Percentiles rank a stretch among this genome's conserved stretches.
Evolutionary conservation across 30 jellyfish, hydroid and myxozoan genomes (phyloP).

Genomic region (Turritopsis rubra): DNA sequence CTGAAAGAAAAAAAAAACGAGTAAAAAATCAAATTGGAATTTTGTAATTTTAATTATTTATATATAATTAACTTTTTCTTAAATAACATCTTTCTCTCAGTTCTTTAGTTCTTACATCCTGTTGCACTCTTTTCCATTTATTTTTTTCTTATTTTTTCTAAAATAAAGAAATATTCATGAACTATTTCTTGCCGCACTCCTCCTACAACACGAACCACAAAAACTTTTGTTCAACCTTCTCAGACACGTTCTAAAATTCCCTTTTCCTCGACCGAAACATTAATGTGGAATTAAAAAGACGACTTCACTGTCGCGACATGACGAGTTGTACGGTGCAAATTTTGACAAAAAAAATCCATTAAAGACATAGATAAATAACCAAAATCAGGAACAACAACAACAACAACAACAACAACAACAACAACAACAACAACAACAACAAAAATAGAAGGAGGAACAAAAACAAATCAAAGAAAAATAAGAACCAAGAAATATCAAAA

Average conservation of each 20-base stretch:
- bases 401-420: too few relatives aligned
- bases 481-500: neutral
- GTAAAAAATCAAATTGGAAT: neutral
- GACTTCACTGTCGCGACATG: neutral
- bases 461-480: neutral
- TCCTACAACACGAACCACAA: neutral
- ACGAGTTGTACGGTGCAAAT: neutral
- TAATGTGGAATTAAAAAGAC: neutral
- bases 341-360: neutral
- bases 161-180: neutral
- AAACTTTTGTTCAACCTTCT: neutral
- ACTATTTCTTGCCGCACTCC: neutral
- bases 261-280: neutral
- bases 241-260: neutral
- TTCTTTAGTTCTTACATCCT: neutral
- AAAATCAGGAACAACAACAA: neutral
- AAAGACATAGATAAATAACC: neutral
- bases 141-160: neutral
- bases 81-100: neutral
- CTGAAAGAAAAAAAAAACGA: neutral
- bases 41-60: neutral
- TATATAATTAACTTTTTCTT: neutral
- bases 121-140: neutral
- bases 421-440: too few relatives aligned
- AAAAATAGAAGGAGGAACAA: too few relatives aligned